Conservation (phyloP, 2,888 invertebrate species). For the Mechanitis mazaeus region DNA sequence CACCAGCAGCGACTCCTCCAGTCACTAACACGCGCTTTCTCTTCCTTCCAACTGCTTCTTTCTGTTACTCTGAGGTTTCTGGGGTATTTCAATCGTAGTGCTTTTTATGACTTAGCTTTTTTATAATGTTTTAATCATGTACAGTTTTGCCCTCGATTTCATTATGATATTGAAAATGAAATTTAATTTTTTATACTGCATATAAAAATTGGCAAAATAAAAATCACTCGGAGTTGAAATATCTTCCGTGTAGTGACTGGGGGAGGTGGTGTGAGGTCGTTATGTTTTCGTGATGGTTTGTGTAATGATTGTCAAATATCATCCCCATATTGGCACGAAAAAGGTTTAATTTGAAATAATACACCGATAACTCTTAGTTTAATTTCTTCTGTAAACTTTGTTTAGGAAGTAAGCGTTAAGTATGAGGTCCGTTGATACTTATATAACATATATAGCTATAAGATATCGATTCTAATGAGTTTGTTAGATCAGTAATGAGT, state of each 20-base stretch:
- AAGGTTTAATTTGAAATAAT: slow-evolving; percentile 10
- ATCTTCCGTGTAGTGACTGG: slow-evolving; percentile 55
- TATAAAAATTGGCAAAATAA: background rate
- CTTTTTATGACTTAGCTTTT: too few relatives aligned
- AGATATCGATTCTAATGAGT: slow-evolving; percentile 19
- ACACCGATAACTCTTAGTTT: too few relatives aligned
- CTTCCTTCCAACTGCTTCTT: slow-evolving; percentile 42
- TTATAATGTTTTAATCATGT: slow-evolving; percentile 31
- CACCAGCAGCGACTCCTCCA: slow-evolving; percentile 40
- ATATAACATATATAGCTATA: slow-evolving; percentile 5
- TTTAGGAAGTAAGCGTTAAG: too few relatives aligned
- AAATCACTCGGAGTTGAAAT: slow-evolving; percentile 36
- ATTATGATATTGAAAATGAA: slow-evolving; percentile 1
- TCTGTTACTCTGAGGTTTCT: slow-evolving; percentile 28
- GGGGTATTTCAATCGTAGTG: slow-evolving; percentile 42
- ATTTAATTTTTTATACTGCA: slow-evolving; percentile 6
- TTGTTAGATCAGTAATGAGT: slow-evolving; percentile 53
- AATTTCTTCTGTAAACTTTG: background rate
- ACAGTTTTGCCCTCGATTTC: slow-evolving; percentile 5
- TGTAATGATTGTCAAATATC: slow-evolving; percentile 12
- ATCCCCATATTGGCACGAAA: slow-evolving; percentile 19
- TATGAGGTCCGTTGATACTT: background rate
- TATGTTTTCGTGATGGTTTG: slow-evolving; percentile 19
- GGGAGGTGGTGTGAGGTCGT: slow-evolving; percentile 63
- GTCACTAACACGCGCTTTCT: slow-evolving; percentile 61